phyloP scores from a whole-genome alignment of 2,888 invertebrate species.

The Nineta flava region DNA sequence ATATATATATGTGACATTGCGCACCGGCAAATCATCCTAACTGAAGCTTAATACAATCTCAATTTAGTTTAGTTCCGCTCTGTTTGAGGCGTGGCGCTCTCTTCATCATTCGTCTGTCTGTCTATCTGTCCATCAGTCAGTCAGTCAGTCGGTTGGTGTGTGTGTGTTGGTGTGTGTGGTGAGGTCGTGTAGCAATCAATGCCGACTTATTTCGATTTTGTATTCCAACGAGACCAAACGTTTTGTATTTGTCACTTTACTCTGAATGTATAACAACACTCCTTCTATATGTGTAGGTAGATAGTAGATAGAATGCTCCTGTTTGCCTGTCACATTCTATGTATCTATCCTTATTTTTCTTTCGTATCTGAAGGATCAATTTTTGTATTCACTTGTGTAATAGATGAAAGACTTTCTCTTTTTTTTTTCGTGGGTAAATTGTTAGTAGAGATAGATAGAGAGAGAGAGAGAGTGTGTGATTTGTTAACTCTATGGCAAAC shows the following conservation, averaged over 20 bases:
- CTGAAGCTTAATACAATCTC: conserved; percentile 31
- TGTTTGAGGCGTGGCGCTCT: conserved; percentile 24
- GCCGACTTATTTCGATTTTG: conserved; percentile 9
- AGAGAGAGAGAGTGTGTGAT: too few species aligned
- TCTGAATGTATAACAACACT: background rate
- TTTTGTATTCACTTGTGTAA: too few species aligned
- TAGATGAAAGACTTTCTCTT: too few species aligned
- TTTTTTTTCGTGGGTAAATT: background rate
- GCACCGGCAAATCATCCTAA: background rate
- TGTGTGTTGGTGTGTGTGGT: too few species aligned
- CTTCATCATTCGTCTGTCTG: conserved; percentile 21
- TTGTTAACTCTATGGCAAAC: too few species aligned
- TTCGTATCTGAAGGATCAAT: background rate
- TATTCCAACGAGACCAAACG: conserved; percentile 6
- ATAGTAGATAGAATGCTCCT: too few species aligned
- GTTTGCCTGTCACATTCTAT: background rate
- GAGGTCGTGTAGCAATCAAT: conserved; percentile 31
- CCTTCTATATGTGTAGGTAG: background rate
- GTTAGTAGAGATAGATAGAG: too few species aligned
- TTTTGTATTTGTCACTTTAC: conserved; percentile 12
- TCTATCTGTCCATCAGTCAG: too few species aligned
- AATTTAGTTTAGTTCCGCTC: conserved; percentile 35
- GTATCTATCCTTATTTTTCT: background rate
- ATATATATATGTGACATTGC: too few species aligned
- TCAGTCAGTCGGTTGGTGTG: too few species aligned